These are phyloP conservation scores for Caranx melampygus DNA, from an alignment of 2,113 vertebrate species.

Conservation along the genomic window DNA sequence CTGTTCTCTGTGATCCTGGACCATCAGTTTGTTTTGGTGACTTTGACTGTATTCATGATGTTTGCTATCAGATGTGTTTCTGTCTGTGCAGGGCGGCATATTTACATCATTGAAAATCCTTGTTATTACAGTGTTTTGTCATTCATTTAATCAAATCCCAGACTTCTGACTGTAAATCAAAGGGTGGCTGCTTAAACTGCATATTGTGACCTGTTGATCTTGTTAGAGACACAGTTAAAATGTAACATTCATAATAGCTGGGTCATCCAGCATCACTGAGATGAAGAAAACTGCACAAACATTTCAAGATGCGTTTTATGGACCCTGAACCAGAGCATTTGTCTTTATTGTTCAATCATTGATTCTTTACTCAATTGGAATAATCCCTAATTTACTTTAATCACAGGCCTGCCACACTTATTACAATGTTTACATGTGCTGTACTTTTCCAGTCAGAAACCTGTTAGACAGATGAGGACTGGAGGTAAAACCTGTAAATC, in stretches of 20 bases:
- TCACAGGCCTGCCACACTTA: neutral
- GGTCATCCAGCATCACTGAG: neutral
- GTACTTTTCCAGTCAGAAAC: constrained; percentile 15
- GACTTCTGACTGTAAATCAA: neutral
- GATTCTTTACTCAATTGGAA: constrained; percentile 2
- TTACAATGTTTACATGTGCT: constrained; percentile 40
- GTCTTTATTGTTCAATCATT: neutral
- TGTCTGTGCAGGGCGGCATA: neutral
- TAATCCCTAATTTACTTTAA: constrained; percentile 25
- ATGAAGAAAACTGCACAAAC: neutral
- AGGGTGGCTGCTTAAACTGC: neutral
- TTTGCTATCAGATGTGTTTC: neutral
- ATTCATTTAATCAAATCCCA: neutral
- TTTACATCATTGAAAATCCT: neutral
- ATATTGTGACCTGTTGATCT: neutral
- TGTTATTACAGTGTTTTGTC: neutral
- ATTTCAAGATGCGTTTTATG: neutral
- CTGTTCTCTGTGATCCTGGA: constrained; percentile 8
- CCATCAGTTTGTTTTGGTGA: neutral
- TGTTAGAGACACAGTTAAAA: neutral
- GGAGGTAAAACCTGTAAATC: constrained; percentile 24
- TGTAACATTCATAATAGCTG: too few relatives aligned
- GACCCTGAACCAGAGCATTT: neutral
- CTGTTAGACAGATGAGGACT: constrained; percentile 37
- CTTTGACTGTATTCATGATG: neutral